Evolutionary conservation across 2,888 invertebrate species (phyloP).

Genomic region (Morpho deidamia): DNA sequence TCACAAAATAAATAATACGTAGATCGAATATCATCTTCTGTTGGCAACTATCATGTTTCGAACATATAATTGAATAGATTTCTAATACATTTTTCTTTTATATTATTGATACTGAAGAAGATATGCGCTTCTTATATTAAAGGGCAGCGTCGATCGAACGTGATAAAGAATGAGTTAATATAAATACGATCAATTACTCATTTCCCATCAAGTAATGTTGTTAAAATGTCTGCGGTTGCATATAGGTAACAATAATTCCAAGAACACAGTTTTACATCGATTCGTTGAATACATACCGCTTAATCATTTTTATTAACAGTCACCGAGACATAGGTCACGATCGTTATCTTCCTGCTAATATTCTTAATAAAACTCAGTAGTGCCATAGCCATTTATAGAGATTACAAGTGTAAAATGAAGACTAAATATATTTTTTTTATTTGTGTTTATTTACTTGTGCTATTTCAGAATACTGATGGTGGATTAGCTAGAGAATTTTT

Average conservation of each 20-base stretch:
- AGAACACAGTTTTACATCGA: not conserved
- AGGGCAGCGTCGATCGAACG: too few relatives aligned
- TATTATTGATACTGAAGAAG: too few relatives aligned
- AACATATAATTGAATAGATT: too few relatives aligned
- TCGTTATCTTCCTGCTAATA: constrained; percentile 10
- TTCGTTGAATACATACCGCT: not conserved
- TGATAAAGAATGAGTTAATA: too few relatives aligned
- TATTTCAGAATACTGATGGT: constrained; percentile 27
- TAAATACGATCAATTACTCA: too few relatives aligned
- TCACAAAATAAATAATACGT: too few relatives aligned
- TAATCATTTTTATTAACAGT: constrained; percentile 7
- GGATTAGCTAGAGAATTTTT: constrained; percentile 36
- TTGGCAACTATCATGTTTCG: too few relatives aligned
- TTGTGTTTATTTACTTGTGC: constrained; percentile 6
- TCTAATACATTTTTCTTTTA: too few relatives aligned
- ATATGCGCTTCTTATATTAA: too few relatives aligned
- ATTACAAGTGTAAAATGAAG: constrained; percentile 17
- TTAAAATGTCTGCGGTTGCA: too few relatives aligned
- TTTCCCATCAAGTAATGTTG: too few relatives aligned
- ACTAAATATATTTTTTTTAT: constrained; percentile 3
- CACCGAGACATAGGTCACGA: constrained; percentile 12
- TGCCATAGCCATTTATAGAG: not conserved
- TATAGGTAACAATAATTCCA: not conserved
- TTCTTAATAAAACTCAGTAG: constrained; percentile 8
- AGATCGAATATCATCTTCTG: too few relatives aligned